Base-by-base conservation (phyloP, 1,140 invertebrate genomes). In the Muscidifurax raptorellus region DNA sequence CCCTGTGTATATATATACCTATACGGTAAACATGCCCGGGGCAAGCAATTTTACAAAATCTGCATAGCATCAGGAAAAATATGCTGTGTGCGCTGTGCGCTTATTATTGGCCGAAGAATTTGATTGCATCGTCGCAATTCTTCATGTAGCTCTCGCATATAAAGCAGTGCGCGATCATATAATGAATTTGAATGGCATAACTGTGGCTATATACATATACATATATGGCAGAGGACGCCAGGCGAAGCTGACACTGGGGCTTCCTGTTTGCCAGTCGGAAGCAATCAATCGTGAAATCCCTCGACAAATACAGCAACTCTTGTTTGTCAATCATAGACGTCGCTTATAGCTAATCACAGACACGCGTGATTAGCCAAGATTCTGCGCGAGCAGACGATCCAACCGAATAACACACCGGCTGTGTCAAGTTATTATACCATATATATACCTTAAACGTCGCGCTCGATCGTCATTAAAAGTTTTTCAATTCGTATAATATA, bases 261-360 rank as follows among this genome's bases (percentile, higher is more conserved):
- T 77, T 77, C 75, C 75, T 59, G 87, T 90, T 91, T 90, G 88
- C 88, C 82, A 90, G 91, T 90, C 90, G 90, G 89, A 85, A 86
- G 88, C 87, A 92, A 90, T 91, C 90, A 91, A 90, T 90, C 87
- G 90, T 86, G 86, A 90, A 91, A 91, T 91, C 88, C 88, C 88
- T 75, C 78, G 84, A 79, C 87, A 89, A 88, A 90, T 88, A 88
- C 84, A 84, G 47, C 78, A 80, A 81, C 82, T 84, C 84, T 72
- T 87, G 89, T 90, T 91, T 90, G 87, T 87, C 88, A 89, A 90
- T 90, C 87, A 88, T 90, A 89, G 86, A 86, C 67, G 80, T 80
- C 85, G 75, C 84, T 86, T 82, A 59, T n/a, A 79, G 83, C 77
- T 74, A 82, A 87, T 86, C 82, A 86, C 82, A 76, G 44, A 86